These are phyloP conservation scores for Macropis europaea DNA, from an alignment of 2,888 invertebrate genomes.

Conservation along the genomic window DNA sequence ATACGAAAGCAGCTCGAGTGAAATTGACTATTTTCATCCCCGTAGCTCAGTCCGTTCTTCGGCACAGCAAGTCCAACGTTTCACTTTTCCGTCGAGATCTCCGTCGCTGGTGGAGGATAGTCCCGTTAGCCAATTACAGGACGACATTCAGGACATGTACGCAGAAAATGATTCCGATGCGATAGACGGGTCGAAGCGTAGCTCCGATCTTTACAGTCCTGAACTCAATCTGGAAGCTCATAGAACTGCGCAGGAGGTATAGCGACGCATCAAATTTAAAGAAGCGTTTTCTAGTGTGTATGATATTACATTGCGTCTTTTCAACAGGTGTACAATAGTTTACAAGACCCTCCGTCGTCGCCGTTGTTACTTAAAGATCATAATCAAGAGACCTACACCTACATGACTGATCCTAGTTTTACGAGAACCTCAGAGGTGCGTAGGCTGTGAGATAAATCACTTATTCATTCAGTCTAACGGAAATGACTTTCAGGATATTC, in stretches of 20 bases:
- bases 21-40: neutral
- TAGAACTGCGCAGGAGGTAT: conserved; percentile 76
- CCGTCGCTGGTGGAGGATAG: conserved; percentile 55
- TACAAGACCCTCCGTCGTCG: conserved; percentile 77
- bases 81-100: conserved; percentile 64
- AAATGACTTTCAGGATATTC: conserved; percentile 71
- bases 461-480: neutral
- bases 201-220: conserved; percentile 77
- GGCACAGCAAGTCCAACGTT: conserved; percentile 72
- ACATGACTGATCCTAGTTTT: conserved; percentile 75
- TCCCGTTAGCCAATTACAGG: conserved; percentile 41
- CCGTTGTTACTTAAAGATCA: conserved; percentile 73
- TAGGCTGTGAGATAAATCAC: neutral
- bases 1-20: neutral
- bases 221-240: conserved; percentile 77
- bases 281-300: neutral
- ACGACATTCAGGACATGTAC: conserved; percentile 62
- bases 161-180: conserved; percentile 58
- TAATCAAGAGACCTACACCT: conserved; percentile 70
- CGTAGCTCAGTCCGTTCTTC: conserved; percentile 72
- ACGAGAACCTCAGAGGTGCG: conserved; percentile 77
- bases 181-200: conserved; percentile 56
- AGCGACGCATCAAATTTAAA: neutral
- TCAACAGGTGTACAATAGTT: conserved; percentile 76
- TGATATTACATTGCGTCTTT: neutral